phyloP scores from a whole-genome alignment of 2,113 vertebrate genomes.

The Cyphomyrus discorhynchus region DNA sequence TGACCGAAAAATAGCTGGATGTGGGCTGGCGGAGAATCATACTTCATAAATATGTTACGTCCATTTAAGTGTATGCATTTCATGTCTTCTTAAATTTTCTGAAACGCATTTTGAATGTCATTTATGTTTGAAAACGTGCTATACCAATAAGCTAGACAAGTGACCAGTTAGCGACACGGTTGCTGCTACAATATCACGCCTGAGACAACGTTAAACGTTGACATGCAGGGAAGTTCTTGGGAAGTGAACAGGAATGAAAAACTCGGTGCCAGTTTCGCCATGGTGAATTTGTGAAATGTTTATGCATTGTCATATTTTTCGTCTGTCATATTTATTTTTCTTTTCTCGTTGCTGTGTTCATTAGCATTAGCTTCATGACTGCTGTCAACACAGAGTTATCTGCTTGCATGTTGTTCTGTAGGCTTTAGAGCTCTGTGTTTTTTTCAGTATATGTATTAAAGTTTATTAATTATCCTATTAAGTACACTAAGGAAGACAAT shows the following conservation, averaged over 20 bases:
- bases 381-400: not conserved
- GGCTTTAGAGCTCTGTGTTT: not conserved
- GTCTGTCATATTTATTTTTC: not conserved
- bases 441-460: not conserved
- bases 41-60: not conserved
- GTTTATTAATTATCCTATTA: not conserved
- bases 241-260: not conserved
- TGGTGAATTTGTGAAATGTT: not conserved
- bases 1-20: not conserved
- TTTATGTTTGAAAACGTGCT: not conserved
- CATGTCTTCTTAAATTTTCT: not conserved
- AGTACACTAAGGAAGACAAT: not conserved
- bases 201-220: not conserved
- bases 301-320: not conserved
- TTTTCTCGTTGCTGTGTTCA: not conserved
- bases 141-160: not conserved
- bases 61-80: not conserved
- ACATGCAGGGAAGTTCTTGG: not conserved
- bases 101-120: not conserved
- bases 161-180: not conserved
- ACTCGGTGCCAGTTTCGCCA: not conserved
- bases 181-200: not conserved
- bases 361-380: not conserved
- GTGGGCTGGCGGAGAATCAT: not conserved
- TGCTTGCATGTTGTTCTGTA: not conserved